phyloP scores from a whole-genome alignment of 2,888 invertebrate genomes.

The Autographa gamma region DNA sequence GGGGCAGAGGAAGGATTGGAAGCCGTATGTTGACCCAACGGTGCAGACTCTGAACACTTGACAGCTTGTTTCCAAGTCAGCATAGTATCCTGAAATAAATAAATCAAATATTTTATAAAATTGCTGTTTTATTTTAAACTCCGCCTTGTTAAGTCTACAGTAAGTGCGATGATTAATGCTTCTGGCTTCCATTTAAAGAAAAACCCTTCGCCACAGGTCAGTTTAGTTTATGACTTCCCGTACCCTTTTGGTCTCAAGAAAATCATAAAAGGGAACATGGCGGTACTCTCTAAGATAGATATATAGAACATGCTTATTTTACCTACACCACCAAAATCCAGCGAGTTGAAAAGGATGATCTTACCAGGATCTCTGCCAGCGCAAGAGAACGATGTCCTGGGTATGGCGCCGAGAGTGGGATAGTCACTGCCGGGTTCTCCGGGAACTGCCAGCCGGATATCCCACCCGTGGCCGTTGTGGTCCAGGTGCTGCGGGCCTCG shows the following conservation, averaged over 20 bases:
- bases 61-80: conserved; percentile 90
- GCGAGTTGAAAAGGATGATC: too few relatives aligned
- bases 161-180: too few relatives aligned
- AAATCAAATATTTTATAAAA: not conserved
- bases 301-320: not conserved
- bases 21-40: conserved; percentile 85
- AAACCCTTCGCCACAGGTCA: too few relatives aligned
- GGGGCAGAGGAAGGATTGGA: conserved; percentile 91
- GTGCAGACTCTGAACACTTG: conserved; percentile 92
- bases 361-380: conserved; percentile 89
- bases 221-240: too few relatives aligned
- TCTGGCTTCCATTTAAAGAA: too few relatives aligned
- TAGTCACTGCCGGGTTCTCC: conserved; percentile 91
- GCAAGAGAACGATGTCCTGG: conserved; percentile 90
- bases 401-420: conserved; percentile 89
- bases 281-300: too few relatives aligned
- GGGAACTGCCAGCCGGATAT: conserved; percentile 90
- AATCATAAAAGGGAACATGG: too few relatives aligned
- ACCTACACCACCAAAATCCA: not conserved
- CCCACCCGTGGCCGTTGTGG: conserved; percentile 84
- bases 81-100: conserved; percentile 89
- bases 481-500: conserved; percentile 72
- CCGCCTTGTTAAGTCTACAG: too few relatives aligned
- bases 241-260: too few relatives aligned
- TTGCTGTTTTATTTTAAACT: not conserved